Conservation (phyloP, 1,140 invertebrate genomes). For the Copidosoma floridanum region DNA sequence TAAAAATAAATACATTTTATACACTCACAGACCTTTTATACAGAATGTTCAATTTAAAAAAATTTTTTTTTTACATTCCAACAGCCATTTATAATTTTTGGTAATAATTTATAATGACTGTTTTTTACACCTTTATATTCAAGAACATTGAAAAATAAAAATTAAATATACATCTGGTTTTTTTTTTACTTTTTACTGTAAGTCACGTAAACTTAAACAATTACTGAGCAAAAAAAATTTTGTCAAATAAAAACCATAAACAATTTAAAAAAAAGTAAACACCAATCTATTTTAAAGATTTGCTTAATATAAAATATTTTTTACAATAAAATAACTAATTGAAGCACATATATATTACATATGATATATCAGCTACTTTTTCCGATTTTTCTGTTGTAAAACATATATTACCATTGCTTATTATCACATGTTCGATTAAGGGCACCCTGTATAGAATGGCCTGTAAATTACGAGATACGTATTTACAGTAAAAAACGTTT, state of each 20-base stretch:
- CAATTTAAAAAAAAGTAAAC: too few species aligned
- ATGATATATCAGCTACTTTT: too few species aligned
- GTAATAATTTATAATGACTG: background rate
- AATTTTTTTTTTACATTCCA: constrained; percentile 28
- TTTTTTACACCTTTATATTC: constrained; percentile 5
- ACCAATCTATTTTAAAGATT: too few species aligned
- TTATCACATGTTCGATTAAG: constrained; percentile 29
- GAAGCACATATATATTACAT: too few species aligned
- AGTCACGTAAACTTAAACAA: too few species aligned
- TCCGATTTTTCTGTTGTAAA: constrained; percentile 2
- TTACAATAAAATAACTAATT: too few species aligned
- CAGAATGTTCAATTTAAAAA: constrained; percentile 52
- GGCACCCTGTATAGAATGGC: constrained; percentile 50
- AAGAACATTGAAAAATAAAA: constrained; percentile 1
- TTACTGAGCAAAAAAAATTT: too few species aligned
- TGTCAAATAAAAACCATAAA: too few species aligned
- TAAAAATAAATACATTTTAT: constrained; percentile 59
- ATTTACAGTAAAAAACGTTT: constrained; percentile 58
- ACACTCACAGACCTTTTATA: constrained; percentile 53
- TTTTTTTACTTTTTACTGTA: too few species aligned
- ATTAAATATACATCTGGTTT: too few species aligned
- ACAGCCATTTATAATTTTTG: constrained; percentile 12
- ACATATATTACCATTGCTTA: constrained; percentile 10
- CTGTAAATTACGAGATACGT: constrained; percentile 53
- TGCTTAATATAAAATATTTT: too few species aligned